Evolutionary conservation across 2,797 vertebrate genomes (phyloP).

Genomic region (Hybognathus amarus): DNA sequence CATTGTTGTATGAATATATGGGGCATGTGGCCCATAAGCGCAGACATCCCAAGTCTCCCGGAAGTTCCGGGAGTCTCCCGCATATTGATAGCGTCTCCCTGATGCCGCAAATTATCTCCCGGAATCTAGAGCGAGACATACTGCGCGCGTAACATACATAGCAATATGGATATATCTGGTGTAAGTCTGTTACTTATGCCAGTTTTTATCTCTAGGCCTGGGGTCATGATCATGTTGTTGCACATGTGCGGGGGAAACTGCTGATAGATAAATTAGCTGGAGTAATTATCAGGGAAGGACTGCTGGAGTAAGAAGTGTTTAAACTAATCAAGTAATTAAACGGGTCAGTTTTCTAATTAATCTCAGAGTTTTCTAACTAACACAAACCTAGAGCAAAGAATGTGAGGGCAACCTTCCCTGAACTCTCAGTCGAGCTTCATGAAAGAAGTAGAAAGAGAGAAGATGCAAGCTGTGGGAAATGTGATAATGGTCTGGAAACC

Average conservation of each 20-base stretch:
- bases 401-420: not conserved
- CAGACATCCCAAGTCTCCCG: no score
- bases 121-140: no score
- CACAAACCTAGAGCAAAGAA: conserved; percentile 4
- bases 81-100: no score
- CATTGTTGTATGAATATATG: not conserved
- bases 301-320: conserved; percentile 50
- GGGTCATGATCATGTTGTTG: not conserved
- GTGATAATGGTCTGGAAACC: conserved; percentile 33
- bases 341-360: conserved; percentile 28
- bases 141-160: no score
- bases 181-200: conserved; percentile 6
- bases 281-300: conserved; percentile 54
- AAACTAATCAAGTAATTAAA: conserved; percentile 55
- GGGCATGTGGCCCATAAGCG: not conserved
- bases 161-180: not conserved
- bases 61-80: no score
- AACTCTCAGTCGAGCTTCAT: not conserved
- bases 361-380: conserved; percentile 36
- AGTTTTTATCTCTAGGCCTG: not conserved
- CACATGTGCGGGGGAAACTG: conserved; percentile 43
- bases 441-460: conserved; percentile 6
- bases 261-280: conserved; percentile 49
- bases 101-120: no score
- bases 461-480: not conserved